Evolutionary conservation across 2,797 vertebrate genomes (phyloP).

Genomic region (Miichthys miiuy): DNA sequence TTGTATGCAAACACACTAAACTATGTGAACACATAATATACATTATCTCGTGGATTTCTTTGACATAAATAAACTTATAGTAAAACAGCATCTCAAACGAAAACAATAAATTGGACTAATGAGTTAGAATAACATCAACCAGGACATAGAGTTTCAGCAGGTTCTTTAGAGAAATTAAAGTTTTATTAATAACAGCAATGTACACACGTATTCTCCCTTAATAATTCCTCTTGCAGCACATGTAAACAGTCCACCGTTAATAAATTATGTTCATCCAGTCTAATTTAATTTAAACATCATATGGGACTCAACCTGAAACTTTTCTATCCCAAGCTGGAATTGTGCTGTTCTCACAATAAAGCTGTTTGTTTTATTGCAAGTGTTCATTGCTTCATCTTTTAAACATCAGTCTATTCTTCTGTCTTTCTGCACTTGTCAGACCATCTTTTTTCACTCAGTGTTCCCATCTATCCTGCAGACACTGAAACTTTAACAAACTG

Average conservation of each 20-base stretch:
- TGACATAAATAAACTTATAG: background rate
- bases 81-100: background rate
- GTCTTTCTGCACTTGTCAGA: background rate
- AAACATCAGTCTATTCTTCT: background rate
- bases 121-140: background rate
- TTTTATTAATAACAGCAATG: no score
- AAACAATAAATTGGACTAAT: background rate
- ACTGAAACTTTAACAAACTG: background rate
- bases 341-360: background rate
- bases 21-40: no score
- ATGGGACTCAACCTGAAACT: background rate
- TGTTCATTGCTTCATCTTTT: background rate
- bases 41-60: background rate
- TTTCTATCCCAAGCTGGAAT: background rate
- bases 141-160: no score
- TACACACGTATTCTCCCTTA: background rate
- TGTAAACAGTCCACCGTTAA: background rate
- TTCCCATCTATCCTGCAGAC: slow-evolving; percentile 7
- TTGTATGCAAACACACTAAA: no score
- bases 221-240: background rate
- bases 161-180: background rate
- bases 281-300: background rate
- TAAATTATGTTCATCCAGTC: background rate
- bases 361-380: background rate
- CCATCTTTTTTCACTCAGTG: background rate